Evolutionary conservation across 2,888 invertebrate genomes (phyloP).

Genomic region (Lasioglossum zephyrum): DNA sequence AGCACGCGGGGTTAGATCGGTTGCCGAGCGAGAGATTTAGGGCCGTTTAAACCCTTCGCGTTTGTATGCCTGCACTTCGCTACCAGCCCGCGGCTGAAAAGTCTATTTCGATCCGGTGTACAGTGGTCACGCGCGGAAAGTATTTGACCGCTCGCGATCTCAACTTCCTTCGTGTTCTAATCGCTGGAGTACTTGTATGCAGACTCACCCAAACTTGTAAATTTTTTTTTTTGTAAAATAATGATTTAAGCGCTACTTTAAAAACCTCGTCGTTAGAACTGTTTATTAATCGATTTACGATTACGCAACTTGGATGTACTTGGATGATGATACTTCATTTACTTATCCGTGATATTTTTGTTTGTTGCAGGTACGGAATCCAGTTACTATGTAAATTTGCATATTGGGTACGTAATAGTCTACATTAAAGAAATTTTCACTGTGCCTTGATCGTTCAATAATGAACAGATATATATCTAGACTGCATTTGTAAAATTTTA

Average conservation of each 20-base stretch:
- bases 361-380: constrained; percentile 1
- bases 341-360: background rate
- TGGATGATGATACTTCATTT: background rate
- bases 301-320: background rate
- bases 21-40: constrained; percentile 45
- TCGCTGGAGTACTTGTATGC: background rate
- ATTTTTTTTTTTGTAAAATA: background rate
- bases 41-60: constrained; percentile 46
- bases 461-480: background rate
- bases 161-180: background rate
- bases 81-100: background rate
- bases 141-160: background rate
- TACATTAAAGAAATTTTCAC: background rate
- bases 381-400: background rate
- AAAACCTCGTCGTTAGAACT: background rate
- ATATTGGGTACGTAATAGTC: background rate
- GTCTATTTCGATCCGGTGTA: background rate
- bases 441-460: background rate
- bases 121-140: background rate
- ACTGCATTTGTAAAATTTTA: background rate
- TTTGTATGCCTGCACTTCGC: background rate
- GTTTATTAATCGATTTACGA: background rate
- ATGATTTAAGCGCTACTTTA: background rate
- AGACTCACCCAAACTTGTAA: background rate
- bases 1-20: constrained; percentile 38